Base-by-base conservation (phyloP, 2,797 vertebrate genomes). In the Cryptoblepharus egeriae region DNA sequence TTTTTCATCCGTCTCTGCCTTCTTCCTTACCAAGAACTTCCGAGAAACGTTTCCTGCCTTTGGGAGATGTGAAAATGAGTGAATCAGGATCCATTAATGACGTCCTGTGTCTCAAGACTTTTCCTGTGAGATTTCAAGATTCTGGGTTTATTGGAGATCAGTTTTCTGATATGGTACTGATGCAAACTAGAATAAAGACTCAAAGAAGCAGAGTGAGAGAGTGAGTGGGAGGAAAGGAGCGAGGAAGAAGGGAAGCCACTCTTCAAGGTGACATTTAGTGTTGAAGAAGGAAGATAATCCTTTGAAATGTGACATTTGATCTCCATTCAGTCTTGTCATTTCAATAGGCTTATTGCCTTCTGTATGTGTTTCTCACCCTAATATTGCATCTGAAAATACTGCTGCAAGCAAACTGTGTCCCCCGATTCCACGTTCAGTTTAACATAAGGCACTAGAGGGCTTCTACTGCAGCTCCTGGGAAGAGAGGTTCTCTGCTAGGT, bases 81-180 rank as follows among this genome's bases (percentile, higher is more conserved):
- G 90, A 88, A 93, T 91, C 89, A 89, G 90, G 90, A 90, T 90
- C 83, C 88, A 71, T 55, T 79, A 20, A 57, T 84, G 75, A 80
- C 45, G 4, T 22, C 26, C 37, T 83, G 49, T 26, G 37, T 75
- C 89, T 83, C 71, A 13, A 81, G 89, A 83, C 3, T 1, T 61
- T 74, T 5, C 57, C 45, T 8, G 26, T 65, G 72, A 81, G 45
- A 32, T n/a, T 78, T 80, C 63, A 70, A 10, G 30, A 22, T 70
- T 81, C 30, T 74, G 11, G 3, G 1, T 67, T 86, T 80, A 81
- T n/a, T 67, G 1, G 1, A 0, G 52, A 28, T 65, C 28, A n/a
- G 35, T 26, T 37, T 32, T 32, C 30, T 35, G 37, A 37, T 26
- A 3, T 52, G 42, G 39, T 18, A 39, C 26, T 39, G 55, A 39